A percentile compares a stretch with the other conserved stretches of the same genome.
These are phyloP conservation scores for Pangasianodon gigas DNA, from an alignment of 2,113 vertebrate genomes.

Conservation along the genomic window DNA sequence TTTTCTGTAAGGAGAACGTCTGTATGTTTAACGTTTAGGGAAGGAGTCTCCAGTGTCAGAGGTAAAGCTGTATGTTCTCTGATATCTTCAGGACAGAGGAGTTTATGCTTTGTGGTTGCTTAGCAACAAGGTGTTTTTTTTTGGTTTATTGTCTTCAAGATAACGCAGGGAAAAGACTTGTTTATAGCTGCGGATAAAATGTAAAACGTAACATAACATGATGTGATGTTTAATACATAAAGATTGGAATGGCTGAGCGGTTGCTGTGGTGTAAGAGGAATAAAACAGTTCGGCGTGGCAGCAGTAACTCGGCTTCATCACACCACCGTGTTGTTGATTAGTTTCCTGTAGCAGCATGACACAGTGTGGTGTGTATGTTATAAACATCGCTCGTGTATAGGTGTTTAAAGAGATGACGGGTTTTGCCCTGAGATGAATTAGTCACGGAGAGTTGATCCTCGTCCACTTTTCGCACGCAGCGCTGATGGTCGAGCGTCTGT, in stretches of 20 bases:
- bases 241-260: too few relatives aligned
- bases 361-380: neutral
- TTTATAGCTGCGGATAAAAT: too few relatives aligned
- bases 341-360: neutral
- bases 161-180: too few relatives aligned
- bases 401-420: neutral
- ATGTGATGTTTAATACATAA: too few relatives aligned
- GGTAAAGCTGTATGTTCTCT: neutral
- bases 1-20: neutral
- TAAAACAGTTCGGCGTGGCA: neutral
- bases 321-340: neutral
- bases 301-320: neutral
- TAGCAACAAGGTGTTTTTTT: too few relatives aligned
- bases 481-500: neutral
- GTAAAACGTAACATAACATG: too few relatives aligned
- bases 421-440: neutral
- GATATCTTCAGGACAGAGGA: too few relatives aligned
- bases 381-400: neutral
- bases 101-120: too few relatives aligned
- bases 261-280: neutral
- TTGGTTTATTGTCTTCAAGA: too few relatives aligned
- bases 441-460: neutral
- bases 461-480: neutral
- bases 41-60: neutral
- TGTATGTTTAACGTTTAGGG: neutral